phyloP scores from a whole-genome alignment of 2,113 vertebrate species.

The Boleophthalmus pectinirostris region DNA sequence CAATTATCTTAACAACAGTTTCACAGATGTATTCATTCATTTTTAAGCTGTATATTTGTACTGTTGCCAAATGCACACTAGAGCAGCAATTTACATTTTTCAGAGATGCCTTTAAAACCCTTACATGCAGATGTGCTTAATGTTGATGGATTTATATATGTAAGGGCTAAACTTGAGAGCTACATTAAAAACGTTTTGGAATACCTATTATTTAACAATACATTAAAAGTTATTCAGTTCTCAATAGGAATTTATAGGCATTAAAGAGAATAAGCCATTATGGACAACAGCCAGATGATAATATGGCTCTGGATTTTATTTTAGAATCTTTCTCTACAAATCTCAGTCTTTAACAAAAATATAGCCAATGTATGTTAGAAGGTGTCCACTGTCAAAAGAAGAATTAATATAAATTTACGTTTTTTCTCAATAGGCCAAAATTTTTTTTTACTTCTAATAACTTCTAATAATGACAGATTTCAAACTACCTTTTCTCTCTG shows the following conservation, averaged over 20 bases:
- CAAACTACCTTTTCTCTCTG: neutral
- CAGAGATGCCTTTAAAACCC: conserved; percentile 23
- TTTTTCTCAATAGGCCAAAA: neutral
- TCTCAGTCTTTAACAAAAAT: neutral
- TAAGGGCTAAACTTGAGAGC: neutral
- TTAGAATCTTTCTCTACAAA: neutral
- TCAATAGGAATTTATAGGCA: neutral
- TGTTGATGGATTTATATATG: conserved; percentile 6
- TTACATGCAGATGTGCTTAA: conserved; percentile 35
- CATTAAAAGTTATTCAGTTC: neutral
- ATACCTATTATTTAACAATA: neutral
- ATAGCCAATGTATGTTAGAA: neutral
- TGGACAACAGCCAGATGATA: neutral
- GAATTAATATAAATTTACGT: neutral
- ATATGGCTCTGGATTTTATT: neutral
- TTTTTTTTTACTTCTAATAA: neutral
- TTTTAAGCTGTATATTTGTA: conserved; percentile 23
- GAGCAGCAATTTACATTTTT: conserved; percentile 21
- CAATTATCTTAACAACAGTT: conserved; percentile 19
- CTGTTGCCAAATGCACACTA: conserved; percentile 4
- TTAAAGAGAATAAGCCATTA: neutral
- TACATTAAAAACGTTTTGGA: neutral
- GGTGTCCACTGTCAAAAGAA: neutral
- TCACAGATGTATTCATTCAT: conserved; percentile 25
- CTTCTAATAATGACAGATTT: neutral